Conservation (phyloP, 92 coral and sea anemone genomes). For the Diadumene lineata region DNA sequence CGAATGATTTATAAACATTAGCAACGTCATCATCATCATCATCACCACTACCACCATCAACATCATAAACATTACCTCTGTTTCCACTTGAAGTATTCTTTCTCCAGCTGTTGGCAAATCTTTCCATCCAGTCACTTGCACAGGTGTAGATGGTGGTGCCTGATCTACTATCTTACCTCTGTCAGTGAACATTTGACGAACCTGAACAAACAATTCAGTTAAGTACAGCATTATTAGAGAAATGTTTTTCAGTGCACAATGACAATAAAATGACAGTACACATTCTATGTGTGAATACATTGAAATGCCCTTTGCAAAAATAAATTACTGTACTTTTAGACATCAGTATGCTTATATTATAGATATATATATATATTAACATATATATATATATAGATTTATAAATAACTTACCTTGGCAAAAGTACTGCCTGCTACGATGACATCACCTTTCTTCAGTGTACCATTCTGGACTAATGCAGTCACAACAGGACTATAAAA, state of each 20-base stretch:
- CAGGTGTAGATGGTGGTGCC: slow-evolving; percentile 90
- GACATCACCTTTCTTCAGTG: slow-evolving; percentile 70
- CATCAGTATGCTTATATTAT: too few relatives aligned
- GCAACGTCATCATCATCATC: neutral
- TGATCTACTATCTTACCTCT: slow-evolving; percentile 55
- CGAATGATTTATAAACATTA: neutral
- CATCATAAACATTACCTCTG: slow-evolving; percentile 62
- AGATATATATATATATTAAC: too few relatives aligned
- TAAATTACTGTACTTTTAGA: too few relatives aligned
- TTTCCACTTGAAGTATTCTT: slow-evolving; percentile 69
- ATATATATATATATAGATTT: too few relatives aligned
- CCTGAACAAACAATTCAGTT: too few relatives aligned
- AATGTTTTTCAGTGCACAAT: too few relatives aligned
- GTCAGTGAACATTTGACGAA: slow-evolving; percentile 86
- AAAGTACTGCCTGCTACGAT: slow-evolving; percentile 77
- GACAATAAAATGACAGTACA: too few relatives aligned
- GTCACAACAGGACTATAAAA: slow-evolving; percentile 84
- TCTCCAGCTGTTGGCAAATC: slow-evolving; percentile 94
- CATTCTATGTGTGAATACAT: too few relatives aligned
- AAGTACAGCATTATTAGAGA: too few relatives aligned
- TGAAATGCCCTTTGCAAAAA: too few relatives aligned
- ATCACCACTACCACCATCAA: neutral
- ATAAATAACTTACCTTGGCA: slow-evolving; percentile 86
- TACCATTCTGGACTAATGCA: slow-evolving; percentile 82
- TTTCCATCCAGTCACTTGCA: slow-evolving; percentile 92